Evolutionary conservation across 1,140 invertebrate species (phyloP), one percentile per base, ranked within the genome.

Genomic region (Armadillidium nasatum): DNA sequence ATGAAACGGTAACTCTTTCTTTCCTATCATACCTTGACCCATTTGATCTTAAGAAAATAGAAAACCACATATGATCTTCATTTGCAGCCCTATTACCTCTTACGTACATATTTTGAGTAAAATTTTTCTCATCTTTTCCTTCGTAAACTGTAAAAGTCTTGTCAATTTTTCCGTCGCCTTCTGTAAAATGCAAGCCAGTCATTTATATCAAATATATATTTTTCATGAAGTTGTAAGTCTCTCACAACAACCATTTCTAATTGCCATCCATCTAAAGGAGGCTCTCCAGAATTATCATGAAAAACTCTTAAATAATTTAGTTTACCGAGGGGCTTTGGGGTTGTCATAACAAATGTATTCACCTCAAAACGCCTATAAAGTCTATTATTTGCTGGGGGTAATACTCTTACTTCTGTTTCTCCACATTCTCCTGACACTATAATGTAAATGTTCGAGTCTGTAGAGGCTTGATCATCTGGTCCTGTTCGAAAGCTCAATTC

Each of bases 41-140:
- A 21, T 33, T 76, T 19, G 67, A 67, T 11, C 69, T 66, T 9
- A 76, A 44, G 45, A 76, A 76, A 19, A 76, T 76, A n/a, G 74
- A 70, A 44, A 76, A 70, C 68, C 74, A 76, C 74, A 76, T 71
- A 21, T 76, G 74, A 43, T 76, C 74, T 7, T 76, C 44, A 21
- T 76, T 71, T 7, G 69, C 74, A 45, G 45, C 67, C 70, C 74
- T 15, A 71, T 76, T 0, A 0, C 67, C 60, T 46, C 43, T 71
- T 33, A 60, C 70, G 68, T 76, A 76, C 43, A 76, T 44, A 23
- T 76, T 60, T 71, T 76, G 66, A 50, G 68, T 69, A 60, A 76
- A 76, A 21, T 19, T 50, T 22, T 69, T 70, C 15, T 50, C 46
- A 45, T 69, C 74, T 50, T 10, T n/a, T n/a, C n/a, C 46, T 50